phyloP scores from a whole-genome alignment of 1,140 invertebrate species.

The Asobara japonica region DNA sequence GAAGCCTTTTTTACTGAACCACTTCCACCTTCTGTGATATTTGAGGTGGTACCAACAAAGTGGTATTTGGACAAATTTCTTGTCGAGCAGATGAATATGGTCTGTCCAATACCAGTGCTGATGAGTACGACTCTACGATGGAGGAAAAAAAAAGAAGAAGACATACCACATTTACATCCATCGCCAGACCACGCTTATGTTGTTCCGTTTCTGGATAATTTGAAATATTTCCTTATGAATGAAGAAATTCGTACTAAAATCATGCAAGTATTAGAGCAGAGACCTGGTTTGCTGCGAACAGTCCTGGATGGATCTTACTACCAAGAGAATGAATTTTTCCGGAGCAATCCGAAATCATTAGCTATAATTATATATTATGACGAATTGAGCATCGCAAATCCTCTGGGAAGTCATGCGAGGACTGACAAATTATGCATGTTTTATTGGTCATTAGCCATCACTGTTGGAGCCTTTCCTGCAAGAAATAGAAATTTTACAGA shows the following conservation, averaged over 20 bases:
- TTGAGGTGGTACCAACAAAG: slow-evolving; percentile 1
- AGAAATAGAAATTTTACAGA: slow-evolving; percentile 31
- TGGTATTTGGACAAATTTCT: slow-evolving; percentile 22
- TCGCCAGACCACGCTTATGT: slow-evolving; percentile 23
- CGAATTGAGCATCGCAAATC: slow-evolving; percentile 35
- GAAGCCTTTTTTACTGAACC: background rate
- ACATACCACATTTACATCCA: background rate
- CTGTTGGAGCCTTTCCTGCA: slow-evolving; percentile 9
- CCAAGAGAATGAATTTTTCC: slow-evolving; percentile 36
- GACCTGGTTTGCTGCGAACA: slow-evolving; percentile 20
- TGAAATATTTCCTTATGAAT: slow-evolving; percentile 33
- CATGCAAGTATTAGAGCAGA: background rate
- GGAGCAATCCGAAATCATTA: slow-evolving; percentile 28
- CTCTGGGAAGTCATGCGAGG: slow-evolving; percentile 14
- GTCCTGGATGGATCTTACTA: slow-evolving; percentile 39
- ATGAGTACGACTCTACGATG: background rate
- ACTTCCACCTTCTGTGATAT: slow-evolving; percentile 8
- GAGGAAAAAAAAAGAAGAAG: slow-evolving; percentile 5
- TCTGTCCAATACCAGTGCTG: background rate
- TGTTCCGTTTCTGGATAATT: slow-evolving; percentile 35
- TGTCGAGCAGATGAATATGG: slow-evolving; percentile 17
- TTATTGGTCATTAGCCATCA: slow-evolving; percentile 36
- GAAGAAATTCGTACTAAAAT: slow-evolving; percentile 27
- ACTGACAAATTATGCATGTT: slow-evolving; percentile 39
- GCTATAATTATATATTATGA: slow-evolving; percentile 40